Evolutionary conservation across 2,888 invertebrate genomes (phyloP).

Genomic region (Apamea crenata): DNA sequence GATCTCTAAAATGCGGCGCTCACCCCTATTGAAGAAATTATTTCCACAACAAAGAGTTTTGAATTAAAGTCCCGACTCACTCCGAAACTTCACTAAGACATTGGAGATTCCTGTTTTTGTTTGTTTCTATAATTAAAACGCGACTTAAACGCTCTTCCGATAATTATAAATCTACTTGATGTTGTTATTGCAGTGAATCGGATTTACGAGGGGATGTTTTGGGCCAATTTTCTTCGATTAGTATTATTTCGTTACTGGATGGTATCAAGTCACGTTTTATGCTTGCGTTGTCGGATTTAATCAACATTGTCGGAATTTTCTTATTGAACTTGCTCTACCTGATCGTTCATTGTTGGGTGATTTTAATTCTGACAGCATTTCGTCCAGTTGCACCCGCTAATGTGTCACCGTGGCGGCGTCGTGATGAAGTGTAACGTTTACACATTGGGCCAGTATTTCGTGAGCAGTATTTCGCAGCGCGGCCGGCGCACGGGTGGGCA

Average conservation of each 20-base stretch:
- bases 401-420: constrained; percentile 47
- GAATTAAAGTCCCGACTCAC: constrained; percentile 78
- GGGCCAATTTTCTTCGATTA: constrained; percentile 70
- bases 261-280: constrained; percentile 57
- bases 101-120: constrained; percentile 84
- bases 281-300: constrained; percentile 29
- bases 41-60: constrained; percentile 76
- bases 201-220: constrained; percentile 76
- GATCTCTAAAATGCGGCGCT: constrained; percentile 48
- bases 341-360: neutral
- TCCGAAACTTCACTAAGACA: constrained; percentile 80
- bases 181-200: constrained; percentile 78
- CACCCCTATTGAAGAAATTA: constrained; percentile 71
- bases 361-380: constrained; percentile 15
- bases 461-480: constrained; percentile 70
- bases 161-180: constrained; percentile 84
- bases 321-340: constrained; percentile 12
- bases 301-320: constrained; percentile 14
- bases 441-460: constrained; percentile 69
- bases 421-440: constrained; percentile 60
- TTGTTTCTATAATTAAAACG: constrained; percentile 88
- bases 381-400: constrained; percentile 17
- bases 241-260: constrained; percentile 65
- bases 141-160: constrained; percentile 82
- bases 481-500: constrained; percentile 75